These are phyloP conservation scores for Dolomedes plantarius DNA, from an alignment of 2,888 invertebrate genomes.

Conservation along the genomic window DNA sequence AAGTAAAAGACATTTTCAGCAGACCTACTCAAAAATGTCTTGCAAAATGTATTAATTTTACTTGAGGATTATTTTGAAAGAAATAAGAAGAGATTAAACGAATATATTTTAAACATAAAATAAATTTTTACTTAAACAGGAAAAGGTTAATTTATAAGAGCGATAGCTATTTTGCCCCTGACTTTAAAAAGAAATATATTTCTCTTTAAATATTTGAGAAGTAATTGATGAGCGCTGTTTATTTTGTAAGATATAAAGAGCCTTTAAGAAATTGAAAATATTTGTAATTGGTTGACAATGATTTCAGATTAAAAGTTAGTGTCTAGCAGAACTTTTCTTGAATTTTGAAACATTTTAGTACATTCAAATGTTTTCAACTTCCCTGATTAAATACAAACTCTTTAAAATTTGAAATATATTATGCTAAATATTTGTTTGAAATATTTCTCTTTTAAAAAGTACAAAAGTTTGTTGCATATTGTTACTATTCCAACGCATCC, in stretches of 20 bases:
- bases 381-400: no score
- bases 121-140: neutral
- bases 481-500: no score
- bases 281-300: neutral
- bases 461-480: no score
- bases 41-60: neutral
- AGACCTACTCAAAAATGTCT: neutral
- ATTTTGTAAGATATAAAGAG: neutral
- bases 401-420: no score
- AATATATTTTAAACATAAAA: neutral
- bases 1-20: neutral
- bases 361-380: no score
- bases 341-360: no score
- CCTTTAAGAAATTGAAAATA: neutral
- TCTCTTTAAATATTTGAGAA: neutral
- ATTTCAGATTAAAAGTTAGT: neutral
- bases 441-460: no score
- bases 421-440: no score
- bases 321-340: neutral
- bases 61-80: neutral
- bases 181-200: neutral
- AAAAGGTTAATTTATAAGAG: neutral
- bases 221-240: neutral
- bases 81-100: neutral
- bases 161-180: neutral